phyloP scores from a whole-genome alignment of 2,797 vertebrate genomes.

The Emydoidea blandingii region DNA sequence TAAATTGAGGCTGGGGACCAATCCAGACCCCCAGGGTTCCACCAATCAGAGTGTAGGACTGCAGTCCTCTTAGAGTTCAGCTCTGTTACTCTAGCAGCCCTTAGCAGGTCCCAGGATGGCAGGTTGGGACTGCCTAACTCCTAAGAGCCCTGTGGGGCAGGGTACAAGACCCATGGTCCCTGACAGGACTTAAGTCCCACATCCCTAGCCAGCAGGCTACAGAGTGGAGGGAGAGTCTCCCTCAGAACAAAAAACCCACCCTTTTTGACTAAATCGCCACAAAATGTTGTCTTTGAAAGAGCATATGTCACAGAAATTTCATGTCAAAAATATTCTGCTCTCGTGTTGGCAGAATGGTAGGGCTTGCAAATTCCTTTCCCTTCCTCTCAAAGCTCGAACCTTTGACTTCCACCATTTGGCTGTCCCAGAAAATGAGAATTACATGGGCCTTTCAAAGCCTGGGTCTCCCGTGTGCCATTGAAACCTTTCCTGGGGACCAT shows the following conservation, averaged over 20 bases:
- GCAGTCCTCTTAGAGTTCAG: background rate
- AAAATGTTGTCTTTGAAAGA: no score
- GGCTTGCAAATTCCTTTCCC: background rate
- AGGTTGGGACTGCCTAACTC: background rate
- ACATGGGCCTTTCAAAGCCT: background rate
- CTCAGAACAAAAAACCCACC: no score
- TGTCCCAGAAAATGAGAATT: background rate
- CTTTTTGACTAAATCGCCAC: no score
- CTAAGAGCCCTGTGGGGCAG: background rate
- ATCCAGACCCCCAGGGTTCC: background rate
- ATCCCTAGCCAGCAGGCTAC: no score
- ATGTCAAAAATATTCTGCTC: background rate
- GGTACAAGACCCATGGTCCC: background rate
- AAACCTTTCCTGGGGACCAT: background rate
- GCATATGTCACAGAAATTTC: background rate
- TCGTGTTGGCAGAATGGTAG: background rate
- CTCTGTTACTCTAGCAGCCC: background rate
- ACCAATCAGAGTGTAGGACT: background rate
- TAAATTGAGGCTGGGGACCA: background rate
- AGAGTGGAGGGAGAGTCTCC: no score
- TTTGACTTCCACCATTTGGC: background rate
- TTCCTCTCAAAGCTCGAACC: background rate
- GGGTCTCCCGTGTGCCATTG: background rate
- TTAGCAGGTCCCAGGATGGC: background rate
- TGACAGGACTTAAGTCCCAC: background rate